Evolutionary conservation across 2,797 vertebrate species (phyloP).

Genomic region (Cyprinodon diabolis): DNA sequence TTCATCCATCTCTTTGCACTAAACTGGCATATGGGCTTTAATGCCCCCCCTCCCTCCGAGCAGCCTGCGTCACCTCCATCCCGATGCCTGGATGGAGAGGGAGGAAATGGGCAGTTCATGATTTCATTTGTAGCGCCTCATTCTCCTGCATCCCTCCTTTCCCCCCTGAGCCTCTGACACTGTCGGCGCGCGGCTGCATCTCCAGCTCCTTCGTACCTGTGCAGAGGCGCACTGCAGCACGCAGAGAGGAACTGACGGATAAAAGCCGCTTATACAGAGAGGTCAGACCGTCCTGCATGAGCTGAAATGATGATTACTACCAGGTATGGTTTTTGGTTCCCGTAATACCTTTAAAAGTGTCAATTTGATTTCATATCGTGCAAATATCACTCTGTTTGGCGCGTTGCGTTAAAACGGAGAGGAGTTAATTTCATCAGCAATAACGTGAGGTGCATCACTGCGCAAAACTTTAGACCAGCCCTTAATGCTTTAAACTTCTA

Average conservation of each 20-base stretch:
- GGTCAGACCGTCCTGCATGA: constrained; percentile 38
- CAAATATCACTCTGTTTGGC: too few species aligned
- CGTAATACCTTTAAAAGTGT: neutral
- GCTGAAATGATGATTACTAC: constrained; percentile 58
- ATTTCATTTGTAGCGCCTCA: constrained; percentile 61
- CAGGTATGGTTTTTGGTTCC: constrained; percentile 59
- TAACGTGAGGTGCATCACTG: neutral
- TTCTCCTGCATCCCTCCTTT: constrained; percentile 58
- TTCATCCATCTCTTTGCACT: constrained; percentile 42
- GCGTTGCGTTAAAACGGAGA: neutral
- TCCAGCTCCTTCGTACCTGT: constrained; percentile 55
- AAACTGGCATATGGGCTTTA: constrained; percentile 11
- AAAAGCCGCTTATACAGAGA: constrained; percentile 13
- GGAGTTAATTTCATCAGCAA: neutral
- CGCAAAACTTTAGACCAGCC: neutral
- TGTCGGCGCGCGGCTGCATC: constrained; percentile 34
- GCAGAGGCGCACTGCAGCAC: constrained; percentile 77
- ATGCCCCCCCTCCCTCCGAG: constrained; percentile 14
- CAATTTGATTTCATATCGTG: neutral
- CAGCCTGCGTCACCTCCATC: constrained; percentile 58
- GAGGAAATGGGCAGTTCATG: constrained; percentile 73
- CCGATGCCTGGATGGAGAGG: constrained; percentile 31
- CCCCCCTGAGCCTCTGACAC: constrained; percentile 41
- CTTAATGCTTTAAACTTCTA: neutral
- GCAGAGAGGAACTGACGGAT: constrained; percentile 36